Evolutionary conservation across 64 coral and sea anemone genomes (phyloP).

Genomic region (Anthopleura sola): DNA sequence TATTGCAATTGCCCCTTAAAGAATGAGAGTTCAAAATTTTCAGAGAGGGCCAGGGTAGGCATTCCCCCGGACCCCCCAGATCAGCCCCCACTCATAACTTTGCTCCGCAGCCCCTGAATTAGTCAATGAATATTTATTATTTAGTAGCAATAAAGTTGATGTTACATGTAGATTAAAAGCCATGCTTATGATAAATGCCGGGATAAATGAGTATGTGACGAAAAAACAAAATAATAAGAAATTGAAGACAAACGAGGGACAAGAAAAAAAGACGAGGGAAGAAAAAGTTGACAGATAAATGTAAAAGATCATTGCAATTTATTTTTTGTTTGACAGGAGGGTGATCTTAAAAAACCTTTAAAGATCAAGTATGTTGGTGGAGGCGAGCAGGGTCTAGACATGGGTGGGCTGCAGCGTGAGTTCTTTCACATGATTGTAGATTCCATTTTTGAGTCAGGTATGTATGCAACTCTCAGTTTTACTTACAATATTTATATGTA

Average conservation of each 20-base stretch:
- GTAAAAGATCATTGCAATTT: neutral
- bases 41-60: too few species aligned
- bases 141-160: too few species aligned
- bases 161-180: too few species aligned
- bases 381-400: slow-evolving; percentile 87
- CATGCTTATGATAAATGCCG: too few species aligned
- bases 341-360: slow-evolving; percentile 90
- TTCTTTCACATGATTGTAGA: slow-evolving; percentile 98
- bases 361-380: slow-evolving; percentile 99
- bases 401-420: slow-evolving; percentile 95
- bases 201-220: too few species aligned
- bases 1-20: too few species aligned
- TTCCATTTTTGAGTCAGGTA: slow-evolving; percentile 87
- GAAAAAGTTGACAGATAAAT: neutral
- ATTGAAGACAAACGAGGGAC: neutral
- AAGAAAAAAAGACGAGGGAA: neutral
- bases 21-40: too few species aligned
- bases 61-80: too few species aligned
- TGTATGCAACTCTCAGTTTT: neutral
- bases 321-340: slow-evolving; percentile 41
- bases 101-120: too few species aligned
- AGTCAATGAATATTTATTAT: too few species aligned
- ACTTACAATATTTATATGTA: neutral
- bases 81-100: too few species aligned
- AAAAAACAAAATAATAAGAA: neutral